Evolutionary conservation across 1,140 invertebrate species (phyloP), one percentile per base, ranked within the genome.

Genomic region (Cotesia typhae): DNA sequence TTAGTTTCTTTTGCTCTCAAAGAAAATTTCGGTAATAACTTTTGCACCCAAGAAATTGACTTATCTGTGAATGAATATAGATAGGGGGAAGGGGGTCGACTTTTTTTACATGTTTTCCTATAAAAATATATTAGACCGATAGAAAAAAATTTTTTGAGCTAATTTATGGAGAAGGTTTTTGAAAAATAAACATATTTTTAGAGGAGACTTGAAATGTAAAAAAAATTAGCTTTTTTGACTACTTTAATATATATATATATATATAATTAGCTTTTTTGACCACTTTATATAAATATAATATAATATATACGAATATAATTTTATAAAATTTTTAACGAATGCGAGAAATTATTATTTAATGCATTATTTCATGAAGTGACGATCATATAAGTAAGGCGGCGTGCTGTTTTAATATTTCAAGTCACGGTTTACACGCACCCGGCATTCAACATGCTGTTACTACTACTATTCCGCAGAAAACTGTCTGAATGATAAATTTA

Each of bases 391-490:
- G 35, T n/a, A 7, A n/a, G 28, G 4, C 10, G 3, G 12, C 38
- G 9, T 55, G 17, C 53, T 55, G 36, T 51, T 70, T 70, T 61
- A 70, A 70, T 70, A 70, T 61, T 70, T 61, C 57, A 68, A 53
- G 41, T 52, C 17, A 59, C 57, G 12, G 41, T 51, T 53, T 38
- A 52, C 67, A 70, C 38, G 28, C 37, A 28, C 7, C 53, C 36
- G 17, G 9, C 35, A 35, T 68, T 57, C 10, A 59, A 60, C 67
- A 47, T 51, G 35, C 10, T 10, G 41, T 47, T 47, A 47, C 10
- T 47, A 47, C 38, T 41, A 41, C 36, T 17, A 17, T 17, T 1
- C 28, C 55, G 53, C 61, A 38, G 17, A 61, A 70, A 71, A 64
- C 41, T 55, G 61, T 55, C 61, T 36, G 37, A 55, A 71, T 5